Conservation (phyloP, 2,888 invertebrate species). For the Pseudococcus viburni region DNA sequence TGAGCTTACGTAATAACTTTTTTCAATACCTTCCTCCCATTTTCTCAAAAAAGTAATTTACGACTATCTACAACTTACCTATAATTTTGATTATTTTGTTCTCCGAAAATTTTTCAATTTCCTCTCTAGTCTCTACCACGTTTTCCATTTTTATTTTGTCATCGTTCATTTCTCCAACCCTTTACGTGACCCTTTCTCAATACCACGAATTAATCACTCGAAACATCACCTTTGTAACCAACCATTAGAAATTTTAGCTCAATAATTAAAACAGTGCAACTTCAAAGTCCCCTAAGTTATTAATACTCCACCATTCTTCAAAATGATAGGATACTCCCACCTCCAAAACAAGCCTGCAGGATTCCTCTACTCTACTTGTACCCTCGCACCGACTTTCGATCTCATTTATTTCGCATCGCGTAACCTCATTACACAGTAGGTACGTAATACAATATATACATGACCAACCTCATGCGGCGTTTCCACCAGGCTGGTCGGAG, state of each 20-base stretch:
- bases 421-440: constrained; percentile 4
- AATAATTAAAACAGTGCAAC: not conserved
- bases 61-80: too few species aligned
- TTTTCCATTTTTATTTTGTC: not conserved
- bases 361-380: not conserved
- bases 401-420: not conserved
- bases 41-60: too few species aligned
- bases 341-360: not conserved
- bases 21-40: too few species aligned
- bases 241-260: not conserved
- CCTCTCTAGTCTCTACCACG: too few species aligned
- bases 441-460: not conserved
- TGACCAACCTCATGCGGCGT: not conserved
- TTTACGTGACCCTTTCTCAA: not conserved
- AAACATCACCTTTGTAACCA: not conserved
- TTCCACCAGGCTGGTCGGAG: not conserved
- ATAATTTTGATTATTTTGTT: too few species aligned
- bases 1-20: too few species aligned
- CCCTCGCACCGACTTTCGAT: not conserved
- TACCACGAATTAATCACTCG: not conserved
- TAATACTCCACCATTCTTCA: not conserved
- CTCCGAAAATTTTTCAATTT: too few species aligned
- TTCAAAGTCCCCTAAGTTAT: not conserved
- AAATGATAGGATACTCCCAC: not conserved
- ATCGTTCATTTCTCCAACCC: not conserved